A percentile compares a stretch with the other conserved stretches of the same genome.
Conservation (phyloP, 2,888 invertebrate species). For the Druceiella hillmani region DNA sequence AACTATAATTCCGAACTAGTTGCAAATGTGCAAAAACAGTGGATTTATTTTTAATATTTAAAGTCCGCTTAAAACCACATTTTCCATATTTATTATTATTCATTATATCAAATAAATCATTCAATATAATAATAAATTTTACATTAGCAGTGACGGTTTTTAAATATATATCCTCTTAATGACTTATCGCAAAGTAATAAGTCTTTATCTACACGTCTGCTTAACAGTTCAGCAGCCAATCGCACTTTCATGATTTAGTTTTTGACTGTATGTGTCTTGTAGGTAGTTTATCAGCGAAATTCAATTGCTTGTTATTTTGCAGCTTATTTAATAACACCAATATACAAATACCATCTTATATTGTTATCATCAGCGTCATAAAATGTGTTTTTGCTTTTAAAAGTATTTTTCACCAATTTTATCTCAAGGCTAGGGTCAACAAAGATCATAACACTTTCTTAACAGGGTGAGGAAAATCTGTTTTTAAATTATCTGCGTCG, state of each 20-base stretch:
- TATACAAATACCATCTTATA: constrained; percentile 6
- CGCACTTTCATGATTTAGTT: constrained; percentile 13
- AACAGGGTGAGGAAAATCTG: too few species aligned
- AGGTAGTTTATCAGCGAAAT: constrained; percentile 7
- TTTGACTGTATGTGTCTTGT: constrained; percentile 2
- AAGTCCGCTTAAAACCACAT: too few species aligned
- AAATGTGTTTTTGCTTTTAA: constrained; percentile 4
- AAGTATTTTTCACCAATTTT: constrained; percentile 1
- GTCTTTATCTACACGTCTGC: constrained; percentile 12
- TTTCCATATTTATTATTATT: too few species aligned
- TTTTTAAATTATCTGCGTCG: too few species aligned
- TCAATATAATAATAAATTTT: too few species aligned
- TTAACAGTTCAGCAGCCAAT: constrained; percentile 10
- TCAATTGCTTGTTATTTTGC: constrained; percentile 7
- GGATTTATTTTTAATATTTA: too few species aligned
- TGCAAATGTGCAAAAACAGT: too few species aligned
- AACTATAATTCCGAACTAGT: too few species aligned
- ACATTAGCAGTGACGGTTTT: too few species aligned
- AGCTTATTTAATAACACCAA: constrained; percentile 7
- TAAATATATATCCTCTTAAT: too few species aligned
- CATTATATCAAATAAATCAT: constrained; percentile 11
- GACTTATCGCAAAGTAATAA: constrained; percentile 5
- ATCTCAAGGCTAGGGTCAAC: constrained; percentile 5
- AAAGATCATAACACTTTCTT: too few species aligned
- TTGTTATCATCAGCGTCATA: constrained; percentile 3